These are phyloP conservation scores for Hiodon alosoides DNA, from an alignment of 2,113 vertebrate genomes.

Conservation along the genomic window DNA sequence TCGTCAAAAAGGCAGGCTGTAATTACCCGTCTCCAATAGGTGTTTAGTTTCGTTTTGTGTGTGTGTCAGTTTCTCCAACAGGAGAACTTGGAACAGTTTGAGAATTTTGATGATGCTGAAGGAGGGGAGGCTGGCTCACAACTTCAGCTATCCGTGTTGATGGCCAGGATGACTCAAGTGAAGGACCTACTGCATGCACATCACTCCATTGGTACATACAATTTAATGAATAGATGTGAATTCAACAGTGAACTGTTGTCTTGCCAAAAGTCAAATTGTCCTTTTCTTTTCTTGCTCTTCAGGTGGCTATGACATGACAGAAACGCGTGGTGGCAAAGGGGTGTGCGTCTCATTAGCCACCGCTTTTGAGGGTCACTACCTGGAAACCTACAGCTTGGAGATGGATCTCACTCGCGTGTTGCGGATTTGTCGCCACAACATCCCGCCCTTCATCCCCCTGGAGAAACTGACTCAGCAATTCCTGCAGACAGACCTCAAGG, in stretches of 20 bases:
- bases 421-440: conserved; percentile 57
- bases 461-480: conserved; percentile 39
- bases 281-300: not conserved
- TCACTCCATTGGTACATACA: conserved; percentile 54
- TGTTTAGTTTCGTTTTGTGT: not conserved
- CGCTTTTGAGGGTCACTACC: conserved; percentile 47
- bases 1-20: too few relatives aligned
- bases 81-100: conserved; percentile 18
- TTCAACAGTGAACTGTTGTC: not conserved
- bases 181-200: conserved; percentile 55
- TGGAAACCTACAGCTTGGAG: conserved; percentile 63
- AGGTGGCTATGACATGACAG: conserved; percentile 60
- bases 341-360: conserved; percentile 55
- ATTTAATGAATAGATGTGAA: not conserved
- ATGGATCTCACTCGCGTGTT: conserved; percentile 44
- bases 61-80: conserved; percentile 24
- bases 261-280: not conserved
- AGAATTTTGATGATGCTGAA: conserved; percentile 21
- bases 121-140: conserved; percentile 32
- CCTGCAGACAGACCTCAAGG: conserved; percentile 44
- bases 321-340: conserved; percentile 47
- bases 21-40: too few relatives aligned
- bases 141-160: conserved; percentile 39
- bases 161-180: conserved; percentile 50
- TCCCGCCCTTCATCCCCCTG: conserved; percentile 62